Percentiles rank a stretch among this genome's conserved stretches.
These are phyloP conservation scores for Sphaerophoria taeniata DNA, from an alignment of 2,888 invertebrate species.

Conservation along the genomic window DNA sequence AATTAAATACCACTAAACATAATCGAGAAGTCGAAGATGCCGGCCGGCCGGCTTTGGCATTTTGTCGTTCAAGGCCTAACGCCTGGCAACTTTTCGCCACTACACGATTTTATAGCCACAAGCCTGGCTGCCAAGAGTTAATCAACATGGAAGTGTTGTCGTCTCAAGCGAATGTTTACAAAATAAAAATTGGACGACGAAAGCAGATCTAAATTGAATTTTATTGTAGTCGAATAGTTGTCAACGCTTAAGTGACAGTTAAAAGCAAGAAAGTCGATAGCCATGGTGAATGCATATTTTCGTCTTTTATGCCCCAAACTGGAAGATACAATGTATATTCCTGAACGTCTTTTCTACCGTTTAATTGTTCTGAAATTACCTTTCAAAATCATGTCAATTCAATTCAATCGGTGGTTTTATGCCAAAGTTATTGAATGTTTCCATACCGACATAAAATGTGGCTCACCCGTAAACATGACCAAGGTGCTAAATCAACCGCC, in stretches of 20 bases:
- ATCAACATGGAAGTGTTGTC: conserved; percentile 53
- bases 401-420: no score
- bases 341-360: no score
- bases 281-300: no score
- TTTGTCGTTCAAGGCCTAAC: background rate
- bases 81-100: conserved; percentile 1
- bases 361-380: no score
- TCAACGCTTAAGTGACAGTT: background rate
- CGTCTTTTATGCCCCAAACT: no score
- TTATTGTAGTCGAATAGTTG: conserved; percentile 65
- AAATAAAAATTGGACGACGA: conserved; percentile 21
- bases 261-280: no score
- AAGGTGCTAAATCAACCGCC: background rate
- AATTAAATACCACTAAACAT: background rate
- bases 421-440: no score
- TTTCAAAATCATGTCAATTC: no score
- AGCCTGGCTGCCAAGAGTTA: conserved; percentile 27
- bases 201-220: conserved; percentile 32
- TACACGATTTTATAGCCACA: background rate
- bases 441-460: no score
- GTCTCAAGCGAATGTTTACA: conserved; percentile 16
- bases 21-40: background rate
- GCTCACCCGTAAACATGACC: no score
- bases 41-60: conserved; percentile 11
- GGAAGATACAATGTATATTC: no score